Percentiles rank a stretch among this genome's conserved stretches.
Evolutionary conservation across 2,113 vertebrate species (phyloP).

Genomic region (Plecotus auritus): DNA sequence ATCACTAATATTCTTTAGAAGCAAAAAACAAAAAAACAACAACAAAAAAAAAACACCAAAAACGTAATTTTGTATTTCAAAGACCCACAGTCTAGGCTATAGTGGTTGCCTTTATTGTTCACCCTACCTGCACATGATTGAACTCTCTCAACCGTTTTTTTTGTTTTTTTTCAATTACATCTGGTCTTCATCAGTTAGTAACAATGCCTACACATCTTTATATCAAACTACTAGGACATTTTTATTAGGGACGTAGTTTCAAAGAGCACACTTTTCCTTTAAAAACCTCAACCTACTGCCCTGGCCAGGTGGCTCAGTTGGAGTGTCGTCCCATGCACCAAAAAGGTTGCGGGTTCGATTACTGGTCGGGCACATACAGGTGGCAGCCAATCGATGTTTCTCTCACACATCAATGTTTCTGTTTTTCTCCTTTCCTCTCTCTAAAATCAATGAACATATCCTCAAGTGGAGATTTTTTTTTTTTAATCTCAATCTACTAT

Average conservation of each 20-base stretch:
- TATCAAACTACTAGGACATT: not conserved
- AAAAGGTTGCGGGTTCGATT: not conserved
- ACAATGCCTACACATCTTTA: not conserved
- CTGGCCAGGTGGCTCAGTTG: not conserved
- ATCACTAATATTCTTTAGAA: constrained; percentile 75
- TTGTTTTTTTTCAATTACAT: not conserved
- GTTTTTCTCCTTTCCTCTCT: not conserved
- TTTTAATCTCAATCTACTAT: not conserved
- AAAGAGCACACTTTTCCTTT: not conserved
- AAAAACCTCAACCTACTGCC: not conserved
- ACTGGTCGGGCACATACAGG: not conserved
- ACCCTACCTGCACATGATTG: not conserved
- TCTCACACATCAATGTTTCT: too few relatives aligned
- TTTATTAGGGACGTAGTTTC: not conserved
- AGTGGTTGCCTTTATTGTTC: not conserved
- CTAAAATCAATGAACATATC: not conserved
- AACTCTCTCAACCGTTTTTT: not conserved
- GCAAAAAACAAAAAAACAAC: not conserved
- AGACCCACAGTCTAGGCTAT: not conserved
- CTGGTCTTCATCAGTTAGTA: not conserved
- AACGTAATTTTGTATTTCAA: not conserved
- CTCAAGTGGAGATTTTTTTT: not conserved
- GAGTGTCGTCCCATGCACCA: not conserved
- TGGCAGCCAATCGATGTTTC: not conserved
- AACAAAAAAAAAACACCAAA: not conserved